A percentile compares a stretch with the other conserved stretches of the same genome.
Evolutionary conservation across 2,113 vertebrate genomes (phyloP).

Genomic region (Clarias gariepinus): DNA sequence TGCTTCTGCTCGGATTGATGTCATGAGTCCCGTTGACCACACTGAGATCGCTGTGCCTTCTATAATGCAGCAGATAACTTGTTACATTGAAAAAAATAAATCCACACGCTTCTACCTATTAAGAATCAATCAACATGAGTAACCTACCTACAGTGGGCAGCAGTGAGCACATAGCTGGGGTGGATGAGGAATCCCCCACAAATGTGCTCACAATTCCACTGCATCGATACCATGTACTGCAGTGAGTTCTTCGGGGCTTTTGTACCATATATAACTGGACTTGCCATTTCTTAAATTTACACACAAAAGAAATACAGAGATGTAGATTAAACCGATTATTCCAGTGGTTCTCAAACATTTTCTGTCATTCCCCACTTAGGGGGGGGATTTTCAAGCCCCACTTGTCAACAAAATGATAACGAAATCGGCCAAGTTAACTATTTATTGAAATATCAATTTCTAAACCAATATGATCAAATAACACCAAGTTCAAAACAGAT

Average conservation of each 20-base stretch:
- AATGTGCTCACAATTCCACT: background rate
- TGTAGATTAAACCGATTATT: background rate
- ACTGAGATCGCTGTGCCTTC: conserved; percentile 19
- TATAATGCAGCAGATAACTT: background rate
- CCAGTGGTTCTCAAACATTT: too few relatives aligned
- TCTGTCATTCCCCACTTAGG: too few relatives aligned
- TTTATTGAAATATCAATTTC: too few relatives aligned
- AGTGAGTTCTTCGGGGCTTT: conserved; percentile 26
- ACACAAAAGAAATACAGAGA: background rate
- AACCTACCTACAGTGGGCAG: conserved; percentile 65
- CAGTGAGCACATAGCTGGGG: conserved; percentile 50
- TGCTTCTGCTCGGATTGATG: conserved; percentile 50
- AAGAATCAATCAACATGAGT: background rate
- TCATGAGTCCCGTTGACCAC: conserved; percentile 66
- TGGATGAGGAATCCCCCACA: conserved; percentile 58
- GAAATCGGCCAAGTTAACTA: too few relatives aligned
- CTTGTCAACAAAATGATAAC: too few relatives aligned
- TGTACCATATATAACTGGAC: conserved; percentile 13
- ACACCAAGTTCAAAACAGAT: too few relatives aligned
- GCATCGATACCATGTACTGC: conserved; percentile 55
- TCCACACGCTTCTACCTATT: background rate
- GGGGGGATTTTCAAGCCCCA: too few relatives aligned
- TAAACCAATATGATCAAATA: too few relatives aligned
- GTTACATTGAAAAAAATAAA: background rate
- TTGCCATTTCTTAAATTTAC: background rate